Evolutionary conservation across 92 coral and sea anemone species (phyloP).

Genomic region (Pocillopora meandrina): DNA sequence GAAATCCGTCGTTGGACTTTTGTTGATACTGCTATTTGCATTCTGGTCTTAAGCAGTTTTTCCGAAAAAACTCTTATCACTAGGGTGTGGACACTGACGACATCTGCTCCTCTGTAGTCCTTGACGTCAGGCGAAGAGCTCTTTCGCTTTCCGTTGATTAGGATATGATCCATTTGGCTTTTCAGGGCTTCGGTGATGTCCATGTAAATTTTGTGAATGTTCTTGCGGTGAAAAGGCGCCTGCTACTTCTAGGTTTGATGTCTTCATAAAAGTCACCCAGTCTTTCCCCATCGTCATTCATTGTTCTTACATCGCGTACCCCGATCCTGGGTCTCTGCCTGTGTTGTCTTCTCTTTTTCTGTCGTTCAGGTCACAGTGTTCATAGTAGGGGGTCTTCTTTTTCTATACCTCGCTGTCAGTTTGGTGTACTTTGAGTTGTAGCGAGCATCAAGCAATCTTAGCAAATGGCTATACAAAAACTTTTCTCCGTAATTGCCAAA

Average conservation of each 20-base stretch:
- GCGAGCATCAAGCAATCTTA: too few species aligned
- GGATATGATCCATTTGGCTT: slow-evolving; percentile 20
- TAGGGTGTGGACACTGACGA: background rate
- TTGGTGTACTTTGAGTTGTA: too few species aligned
- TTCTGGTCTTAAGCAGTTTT: background rate
- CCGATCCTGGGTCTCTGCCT: background rate
- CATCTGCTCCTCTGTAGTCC: background rate
- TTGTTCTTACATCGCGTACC: background rate
- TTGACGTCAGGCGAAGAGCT: background rate
- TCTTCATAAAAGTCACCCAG: background rate
- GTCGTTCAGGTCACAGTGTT: background rate
- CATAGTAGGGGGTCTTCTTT: too few species aligned
- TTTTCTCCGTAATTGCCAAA: too few species aligned
- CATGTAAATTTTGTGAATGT: background rate
- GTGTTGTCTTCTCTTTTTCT: background rate
- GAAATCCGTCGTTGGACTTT: background rate
- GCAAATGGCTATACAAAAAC: too few species aligned
- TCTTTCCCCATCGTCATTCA: background rate
- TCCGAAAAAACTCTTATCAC: background rate
- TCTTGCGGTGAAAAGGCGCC: background rate
- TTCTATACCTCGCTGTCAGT: too few species aligned
- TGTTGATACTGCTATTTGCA: background rate
- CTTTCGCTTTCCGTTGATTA: background rate
- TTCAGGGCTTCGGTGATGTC: background rate
- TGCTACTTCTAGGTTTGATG: background rate